phyloP scores from a whole-genome alignment of 2,888 invertebrate genomes.

The Drosophila macrothrix region DNA sequence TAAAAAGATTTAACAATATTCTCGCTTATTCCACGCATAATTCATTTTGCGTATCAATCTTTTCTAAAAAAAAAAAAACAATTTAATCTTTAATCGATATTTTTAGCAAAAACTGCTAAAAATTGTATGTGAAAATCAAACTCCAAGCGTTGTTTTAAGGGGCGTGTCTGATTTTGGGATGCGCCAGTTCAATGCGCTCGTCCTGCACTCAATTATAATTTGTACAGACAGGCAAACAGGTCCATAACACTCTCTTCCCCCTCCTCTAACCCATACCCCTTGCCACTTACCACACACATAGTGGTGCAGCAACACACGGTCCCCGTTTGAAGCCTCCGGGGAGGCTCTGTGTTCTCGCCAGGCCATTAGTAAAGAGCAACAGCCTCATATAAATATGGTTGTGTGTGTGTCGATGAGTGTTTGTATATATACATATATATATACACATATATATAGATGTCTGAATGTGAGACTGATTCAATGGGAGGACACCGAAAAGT shows the following conservation, averaged over 20 bases:
- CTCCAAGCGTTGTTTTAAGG: slow-evolving; percentile 5
- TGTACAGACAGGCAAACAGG: slow-evolving; percentile 64
- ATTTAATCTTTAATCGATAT: background rate
- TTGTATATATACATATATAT: background rate
- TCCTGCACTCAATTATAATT: slow-evolving; percentile 78
- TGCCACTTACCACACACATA: background rate
- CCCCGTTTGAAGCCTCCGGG: slow-evolving; percentile 40
- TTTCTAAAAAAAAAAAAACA: no score
- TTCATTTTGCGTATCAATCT: background rate
- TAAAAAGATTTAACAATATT: background rate
- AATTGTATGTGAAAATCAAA: background rate
- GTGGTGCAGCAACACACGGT: slow-evolving; percentile 5
- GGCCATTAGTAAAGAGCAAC: slow-evolving; percentile 71
- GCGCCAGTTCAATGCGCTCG: slow-evolving; percentile 73
- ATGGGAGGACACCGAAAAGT: slow-evolving; percentile 56
- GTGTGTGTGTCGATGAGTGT: background rate
- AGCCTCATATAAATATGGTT: slow-evolving; percentile 49
- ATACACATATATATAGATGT: slow-evolving; percentile 5
- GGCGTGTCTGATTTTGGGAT: slow-evolving; percentile 37
- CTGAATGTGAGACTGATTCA: slow-evolving; percentile 11
- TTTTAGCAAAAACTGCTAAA: background rate
- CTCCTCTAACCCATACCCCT: background rate
- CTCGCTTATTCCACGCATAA: background rate
- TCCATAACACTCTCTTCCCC: slow-evolving; percentile 19
- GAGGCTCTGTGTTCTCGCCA: slow-evolving; percentile 47